A percentile compares a stretch with the other conserved stretches of the same genome.
These are phyloP conservation scores for Parasteatoda lunata DNA, from an alignment of 2,888 invertebrate genomes.

Conservation along the genomic window DNA sequence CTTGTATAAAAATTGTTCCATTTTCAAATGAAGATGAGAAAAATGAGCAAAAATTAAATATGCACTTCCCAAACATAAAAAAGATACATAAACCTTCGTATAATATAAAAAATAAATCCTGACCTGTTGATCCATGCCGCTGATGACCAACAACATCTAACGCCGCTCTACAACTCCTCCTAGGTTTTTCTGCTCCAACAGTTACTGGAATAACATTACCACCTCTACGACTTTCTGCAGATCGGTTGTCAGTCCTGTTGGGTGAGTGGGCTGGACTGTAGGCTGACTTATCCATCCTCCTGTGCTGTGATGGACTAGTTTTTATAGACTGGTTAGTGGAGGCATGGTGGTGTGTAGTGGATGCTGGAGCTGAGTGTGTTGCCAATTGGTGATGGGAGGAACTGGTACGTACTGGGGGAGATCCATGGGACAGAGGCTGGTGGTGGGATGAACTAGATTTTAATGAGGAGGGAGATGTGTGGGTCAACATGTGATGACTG, in stretches of 20 bases:
- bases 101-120: background rate
- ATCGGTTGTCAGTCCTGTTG: constrained; percentile 47
- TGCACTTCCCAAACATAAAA: no score
- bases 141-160: constrained; percentile 61
- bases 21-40: no score
- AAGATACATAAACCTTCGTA: no score
- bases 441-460: constrained; percentile 66
- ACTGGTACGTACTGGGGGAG: constrained; percentile 63
- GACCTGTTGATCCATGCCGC: constrained; percentile 62
- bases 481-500: constrained; percentile 37
- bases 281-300: constrained; percentile 58
- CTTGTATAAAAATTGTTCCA: no score
- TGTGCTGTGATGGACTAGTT: constrained; percentile 63
- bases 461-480: constrained; percentile 56
- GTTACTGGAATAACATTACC: constrained; percentile 7
- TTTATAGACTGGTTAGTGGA: constrained; percentile 49
- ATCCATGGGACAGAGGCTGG: constrained; percentile 62
- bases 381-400: constrained; percentile 66
- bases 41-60: no score
- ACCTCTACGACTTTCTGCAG: constrained; percentile 41
- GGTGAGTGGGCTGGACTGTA: constrained; percentile 66
- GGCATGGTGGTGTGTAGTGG: constrained; percentile 40
- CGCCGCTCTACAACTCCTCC: constrained; percentile 40
- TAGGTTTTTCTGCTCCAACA: constrained; percentile 60
- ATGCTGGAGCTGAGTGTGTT: constrained; percentile 37